Percentiles rank a stretch among this genome's conserved stretches.
These are phyloP conservation scores for Gisinianus flammeolus DNA, from an alignment of 2,888 invertebrate genomes.

Conservation along the genomic window DNA sequence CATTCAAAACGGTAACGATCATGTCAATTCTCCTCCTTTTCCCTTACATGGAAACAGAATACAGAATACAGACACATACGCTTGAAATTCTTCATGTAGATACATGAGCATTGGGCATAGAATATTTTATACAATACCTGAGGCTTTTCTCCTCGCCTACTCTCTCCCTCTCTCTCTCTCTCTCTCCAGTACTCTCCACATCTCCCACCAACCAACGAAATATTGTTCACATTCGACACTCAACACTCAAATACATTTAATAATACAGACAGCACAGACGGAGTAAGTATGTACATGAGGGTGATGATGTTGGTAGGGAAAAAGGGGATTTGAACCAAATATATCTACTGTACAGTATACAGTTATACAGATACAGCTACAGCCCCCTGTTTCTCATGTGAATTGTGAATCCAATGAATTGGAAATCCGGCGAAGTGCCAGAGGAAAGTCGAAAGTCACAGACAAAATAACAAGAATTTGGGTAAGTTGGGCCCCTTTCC, in stretches of 20 bases:
- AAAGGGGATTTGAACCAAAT: too few relatives aligned
- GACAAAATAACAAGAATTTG: neutral
- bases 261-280: too few relatives aligned
- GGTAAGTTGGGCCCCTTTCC: too few relatives aligned
- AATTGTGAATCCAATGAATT: too few relatives aligned
- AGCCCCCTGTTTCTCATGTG: too few relatives aligned
- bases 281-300: too few relatives aligned
- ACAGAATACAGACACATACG: neutral
- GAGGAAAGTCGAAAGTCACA: neutral
- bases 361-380: too few relatives aligned
- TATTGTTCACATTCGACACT: constrained; percentile 8
- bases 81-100: neutral
- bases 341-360: too few relatives aligned
- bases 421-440: constrained; percentile 16
- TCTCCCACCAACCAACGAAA: neutral
- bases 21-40: neutral
- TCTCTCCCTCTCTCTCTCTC: neutral
- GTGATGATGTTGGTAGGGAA: too few relatives aligned
- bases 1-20: neutral
- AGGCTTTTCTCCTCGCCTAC: neutral
- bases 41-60: neutral
- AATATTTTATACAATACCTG: too few relatives aligned
- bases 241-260: too few relatives aligned
- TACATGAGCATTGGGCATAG: too few relatives aligned
- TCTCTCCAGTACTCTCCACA: neutral